Evolutionary conservation across 2,797 vertebrate genomes (phyloP).

Genomic region (Hybognathus amarus): DNA sequence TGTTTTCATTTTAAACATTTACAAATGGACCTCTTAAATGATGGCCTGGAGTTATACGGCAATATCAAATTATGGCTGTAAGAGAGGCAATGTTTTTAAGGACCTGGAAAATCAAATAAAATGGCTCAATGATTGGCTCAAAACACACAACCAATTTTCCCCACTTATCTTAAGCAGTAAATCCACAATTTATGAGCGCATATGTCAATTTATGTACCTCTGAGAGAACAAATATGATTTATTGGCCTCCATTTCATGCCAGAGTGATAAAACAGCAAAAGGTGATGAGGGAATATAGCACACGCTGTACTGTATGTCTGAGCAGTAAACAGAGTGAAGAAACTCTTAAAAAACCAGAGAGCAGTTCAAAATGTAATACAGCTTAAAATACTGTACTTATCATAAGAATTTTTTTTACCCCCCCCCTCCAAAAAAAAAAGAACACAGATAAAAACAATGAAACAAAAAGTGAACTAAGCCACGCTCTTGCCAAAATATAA

Average conservation of each 20-base stretch:
- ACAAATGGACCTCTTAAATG: conserved; percentile 56
- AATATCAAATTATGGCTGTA: conserved; percentile 69
- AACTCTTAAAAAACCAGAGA: conserved; percentile 24
- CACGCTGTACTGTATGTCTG: conserved; percentile 31
- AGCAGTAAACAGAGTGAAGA: conserved; percentile 35
- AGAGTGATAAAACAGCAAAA: conserved; percentile 52
- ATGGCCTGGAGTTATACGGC: conserved; percentile 50
- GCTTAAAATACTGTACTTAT: not conserved
- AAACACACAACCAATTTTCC: conserved; percentile 72
- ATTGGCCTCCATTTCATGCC: conserved; percentile 51
- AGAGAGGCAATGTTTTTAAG: conserved; percentile 66
- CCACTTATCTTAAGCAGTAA: conserved; percentile 70
- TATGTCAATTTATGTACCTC: conserved; percentile 52
- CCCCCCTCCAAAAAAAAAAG: no score
- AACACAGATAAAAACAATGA: not conserved
- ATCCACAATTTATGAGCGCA: conserved; percentile 54
- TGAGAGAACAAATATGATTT: conserved; percentile 53
- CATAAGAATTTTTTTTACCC: not conserved
- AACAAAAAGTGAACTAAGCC: conserved; percentile 3
- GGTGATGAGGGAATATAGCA: conserved; percentile 47
- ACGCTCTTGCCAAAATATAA: conserved; percentile 16
- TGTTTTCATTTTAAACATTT: conserved; percentile 62
- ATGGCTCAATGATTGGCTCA: conserved; percentile 68
- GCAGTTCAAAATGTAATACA: conserved; percentile 6
- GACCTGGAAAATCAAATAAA: conserved; percentile 74